Evolutionary conservation across 2,113 vertebrate genomes (phyloP).

Genomic region (Nematolebias whitei): DNA sequence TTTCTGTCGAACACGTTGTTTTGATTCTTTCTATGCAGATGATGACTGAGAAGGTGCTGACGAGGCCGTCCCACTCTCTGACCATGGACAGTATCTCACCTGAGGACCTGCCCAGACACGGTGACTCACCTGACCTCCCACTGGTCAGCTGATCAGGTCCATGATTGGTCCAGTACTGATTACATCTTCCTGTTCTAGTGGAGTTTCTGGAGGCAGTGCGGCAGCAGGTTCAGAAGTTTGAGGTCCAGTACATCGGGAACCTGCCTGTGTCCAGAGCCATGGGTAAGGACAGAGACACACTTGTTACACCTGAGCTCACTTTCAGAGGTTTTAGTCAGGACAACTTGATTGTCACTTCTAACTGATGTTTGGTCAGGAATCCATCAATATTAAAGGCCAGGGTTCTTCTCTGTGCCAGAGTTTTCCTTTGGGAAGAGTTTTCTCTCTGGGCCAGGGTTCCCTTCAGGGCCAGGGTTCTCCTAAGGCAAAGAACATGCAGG

Average conservation of each 20-base stretch:
- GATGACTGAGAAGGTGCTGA: constrained; percentile 82
- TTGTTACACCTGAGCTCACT: background rate
- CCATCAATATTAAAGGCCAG: too few relatives aligned
- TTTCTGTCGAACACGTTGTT: background rate
- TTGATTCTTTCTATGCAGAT: constrained; percentile 9
- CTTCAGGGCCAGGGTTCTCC: too few relatives aligned
- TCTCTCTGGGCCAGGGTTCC: too few relatives aligned
- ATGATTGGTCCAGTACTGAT: background rate
- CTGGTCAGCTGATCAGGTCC: constrained; percentile 1
- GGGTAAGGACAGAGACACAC: constrained; percentile 78
- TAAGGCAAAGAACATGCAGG: too few relatives aligned
- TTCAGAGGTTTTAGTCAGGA: background rate
- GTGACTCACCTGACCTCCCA: constrained; percentile 68
- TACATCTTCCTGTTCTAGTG: constrained; percentile 72
- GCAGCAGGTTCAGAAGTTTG: constrained; percentile 88
- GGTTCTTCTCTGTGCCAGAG: too few relatives aligned
- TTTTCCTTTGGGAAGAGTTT: too few relatives aligned
- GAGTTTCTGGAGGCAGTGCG: constrained; percentile 86
- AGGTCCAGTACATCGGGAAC: constrained; percentile 89
- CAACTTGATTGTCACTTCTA: background rate
- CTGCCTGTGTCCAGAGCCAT: constrained; percentile 90
- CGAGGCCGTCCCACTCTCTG: constrained; percentile 71
- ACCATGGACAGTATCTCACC: constrained; percentile 84
- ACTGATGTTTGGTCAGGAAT: too few relatives aligned
- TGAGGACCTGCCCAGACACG: constrained; percentile 87